Evolutionary conservation across 1,140 invertebrate genomes (phyloP), one percentile per base, ranked within the genome.

Genomic region (Pseudomyrmex sp.): DNA sequence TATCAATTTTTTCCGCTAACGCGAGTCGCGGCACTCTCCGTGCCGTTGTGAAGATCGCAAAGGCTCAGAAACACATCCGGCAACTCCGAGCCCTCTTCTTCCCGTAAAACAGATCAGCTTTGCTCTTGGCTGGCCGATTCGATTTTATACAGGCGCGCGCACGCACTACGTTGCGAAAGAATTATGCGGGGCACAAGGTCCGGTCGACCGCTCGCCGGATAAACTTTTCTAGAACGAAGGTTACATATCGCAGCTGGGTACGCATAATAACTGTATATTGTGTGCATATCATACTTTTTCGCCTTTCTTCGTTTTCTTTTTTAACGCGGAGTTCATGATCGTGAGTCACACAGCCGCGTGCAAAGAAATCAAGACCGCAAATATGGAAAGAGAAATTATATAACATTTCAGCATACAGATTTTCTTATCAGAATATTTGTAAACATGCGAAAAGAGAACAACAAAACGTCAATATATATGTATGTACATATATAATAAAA

Each of bases 201-300:
- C 88, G 89, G 90, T 89, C 90, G 85, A 88, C 91, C 91, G 80
- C 86, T 92, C 91, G 90, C 91, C 83, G 84, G 70, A 82, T 88
- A 77, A 72, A 92, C 92, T 92, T 92, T 92, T 92, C 91, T 86
- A 86, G 70, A 91, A 90, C 88, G 90, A 92, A 92, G 91, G 91
- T 91, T 92, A 91, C 77, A 87, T 91, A 84, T 87, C 85, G 85
- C 82, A 85, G 83, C 85, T 44, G 63, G 48, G 35, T 59, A 50
- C 86, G 72, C 63, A 13, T 13, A 10, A 18, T 50, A 69, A 35
- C 35, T 35, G 35, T 35, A 35, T 35, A 35, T 35, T 35, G 35
- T 35, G 35, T 48, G 23, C 20, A 8, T 20, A 44, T 26, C 23
- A 46, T 62, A 35, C 26, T 52, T 35, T 59, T 77, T 84, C 12